These are phyloP conservation scores for Lottia scabra DNA, from an alignment of 2,888 invertebrate species.

Conservation along the genomic window DNA sequence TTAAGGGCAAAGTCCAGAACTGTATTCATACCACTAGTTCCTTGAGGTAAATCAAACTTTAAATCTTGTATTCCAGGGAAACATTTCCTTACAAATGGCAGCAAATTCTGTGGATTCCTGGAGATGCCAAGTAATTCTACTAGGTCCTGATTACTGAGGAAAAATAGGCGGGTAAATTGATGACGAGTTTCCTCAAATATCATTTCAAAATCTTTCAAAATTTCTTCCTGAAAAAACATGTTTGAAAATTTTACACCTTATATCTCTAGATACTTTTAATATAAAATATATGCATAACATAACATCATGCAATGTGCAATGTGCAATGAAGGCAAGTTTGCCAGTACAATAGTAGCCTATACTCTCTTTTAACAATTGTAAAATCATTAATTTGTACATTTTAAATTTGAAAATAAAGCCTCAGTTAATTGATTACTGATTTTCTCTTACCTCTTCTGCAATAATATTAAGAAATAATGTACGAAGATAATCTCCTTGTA, in stretches of 20 bases:
- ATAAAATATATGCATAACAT: too few relatives aligned
- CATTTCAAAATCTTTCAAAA: constrained; percentile 53
- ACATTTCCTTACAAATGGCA: constrained; percentile 61
- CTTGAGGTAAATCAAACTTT: constrained; percentile 60
- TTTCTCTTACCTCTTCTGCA: constrained; percentile 56
- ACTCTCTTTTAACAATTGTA: too few relatives aligned
- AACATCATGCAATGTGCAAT: too few relatives aligned
- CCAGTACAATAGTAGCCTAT: too few relatives aligned
- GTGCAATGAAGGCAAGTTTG: too few relatives aligned
- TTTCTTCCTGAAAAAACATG: constrained; percentile 53
- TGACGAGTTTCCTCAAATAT: constrained; percentile 52
- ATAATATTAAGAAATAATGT: constrained; percentile 52
- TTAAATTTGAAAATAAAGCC: too few relatives aligned
- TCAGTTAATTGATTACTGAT: too few relatives aligned
- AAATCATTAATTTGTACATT: too few relatives aligned
- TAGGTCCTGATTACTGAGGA: constrained; percentile 63
- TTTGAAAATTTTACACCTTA: not conserved
- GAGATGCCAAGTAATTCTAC: constrained; percentile 61
- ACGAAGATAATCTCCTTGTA: constrained; percentile 64
- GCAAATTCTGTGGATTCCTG: constrained; percentile 60
- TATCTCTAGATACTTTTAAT: too few relatives aligned
- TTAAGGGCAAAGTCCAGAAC: constrained; percentile 62
- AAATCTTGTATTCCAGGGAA: constrained; percentile 61
- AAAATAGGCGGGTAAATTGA: constrained; percentile 65
- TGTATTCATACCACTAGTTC: constrained; percentile 53